These are phyloP conservation scores for Anthopleura sola DNA, from an alignment of 64 coral and sea anemone species.

Conservation along the genomic window DNA sequence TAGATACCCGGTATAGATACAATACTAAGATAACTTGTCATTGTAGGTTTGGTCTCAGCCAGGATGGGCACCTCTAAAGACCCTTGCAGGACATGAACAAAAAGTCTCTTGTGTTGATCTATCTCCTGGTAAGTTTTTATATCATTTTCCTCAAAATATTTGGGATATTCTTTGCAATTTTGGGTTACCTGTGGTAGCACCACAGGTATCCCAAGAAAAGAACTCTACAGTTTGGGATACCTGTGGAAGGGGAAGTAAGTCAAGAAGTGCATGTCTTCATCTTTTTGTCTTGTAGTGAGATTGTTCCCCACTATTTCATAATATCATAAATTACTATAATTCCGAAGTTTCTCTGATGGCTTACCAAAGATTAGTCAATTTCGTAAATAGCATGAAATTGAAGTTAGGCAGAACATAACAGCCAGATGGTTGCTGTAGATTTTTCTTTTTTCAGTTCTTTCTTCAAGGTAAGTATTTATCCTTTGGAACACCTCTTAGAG, in stretches of 20 bases:
- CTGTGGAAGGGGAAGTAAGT: neutral
- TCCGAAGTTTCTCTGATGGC: neutral
- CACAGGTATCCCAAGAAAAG: no score
- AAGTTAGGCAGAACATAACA: neutral
- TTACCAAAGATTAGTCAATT: neutral
- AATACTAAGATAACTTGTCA: neutral
- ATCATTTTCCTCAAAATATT: neutral
- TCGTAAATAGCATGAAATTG: neutral
- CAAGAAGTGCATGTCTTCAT: neutral
- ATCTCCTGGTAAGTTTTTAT: slow-evolving; percentile 68
- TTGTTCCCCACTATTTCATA: no score
- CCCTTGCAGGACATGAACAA: slow-evolving; percentile 92
- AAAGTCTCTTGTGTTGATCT: slow-evolving; percentile 94
- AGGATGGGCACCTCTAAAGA: slow-evolving; percentile 92
- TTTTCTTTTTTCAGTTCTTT: neutral
- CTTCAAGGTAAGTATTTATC: neutral
- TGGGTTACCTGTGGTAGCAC: neutral
- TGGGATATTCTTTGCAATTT: neutral
- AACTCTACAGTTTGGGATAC: neutral
- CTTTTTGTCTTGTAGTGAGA: neutral
- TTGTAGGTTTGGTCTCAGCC: slow-evolving; percentile 94
- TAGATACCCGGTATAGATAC: no score
- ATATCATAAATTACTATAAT: neutral
- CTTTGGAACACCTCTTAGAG: neutral
- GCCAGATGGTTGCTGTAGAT: neutral